Evolutionary conservation across 2,113 vertebrate species (phyloP), one percentile per base, ranked within the genome.

Genomic region (Leptodactylus fuscus): DNA sequence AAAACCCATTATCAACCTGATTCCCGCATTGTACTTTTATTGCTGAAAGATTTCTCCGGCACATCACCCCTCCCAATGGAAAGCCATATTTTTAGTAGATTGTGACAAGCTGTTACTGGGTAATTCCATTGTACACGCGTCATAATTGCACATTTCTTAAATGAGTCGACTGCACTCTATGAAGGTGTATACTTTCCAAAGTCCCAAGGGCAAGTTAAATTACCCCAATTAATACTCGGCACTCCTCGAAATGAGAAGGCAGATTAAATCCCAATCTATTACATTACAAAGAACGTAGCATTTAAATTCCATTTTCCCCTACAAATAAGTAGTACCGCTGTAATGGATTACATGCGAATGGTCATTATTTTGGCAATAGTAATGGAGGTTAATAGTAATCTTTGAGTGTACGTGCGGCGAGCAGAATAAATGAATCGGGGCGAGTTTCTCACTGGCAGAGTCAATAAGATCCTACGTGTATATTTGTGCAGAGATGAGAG

Each of bases 201-300:
- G 77, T 80, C 77, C 77, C 77, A 80, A 80, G 77, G 77, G 77
- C 77, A 44, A 80, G 55, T 60, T 60, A 80, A 80, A 80, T 80
- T 80, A 80, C 55, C 55, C 77, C 53, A 62, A 80, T 69, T 81
- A 81, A 81, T 69, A 81, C 38, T 49, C 24, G 18, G 27, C 27
- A 29, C 78, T 62, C 38, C 22, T 80, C 55, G 38, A 65, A 46
- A 62, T 27, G 34, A 62, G 55, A 24, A 81, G 55, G 36, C 55
- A 48, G 58, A 69, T 81, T 81, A 69, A 81, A 81, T 44, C 4
- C 44, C n/a, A 80, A 60, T 80, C 55, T 60, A 44, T 80, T 80
- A 60, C 36, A 80, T 80, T 41, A 62, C 13, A 44, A 2, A 60
- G 77, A 38, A 80, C n/a, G 12, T 27, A 29, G 36, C 53, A 44